Evolutionary conservation across 2,113 vertebrate genomes (phyloP).

Genomic region (Vicugna pacos): DNA sequence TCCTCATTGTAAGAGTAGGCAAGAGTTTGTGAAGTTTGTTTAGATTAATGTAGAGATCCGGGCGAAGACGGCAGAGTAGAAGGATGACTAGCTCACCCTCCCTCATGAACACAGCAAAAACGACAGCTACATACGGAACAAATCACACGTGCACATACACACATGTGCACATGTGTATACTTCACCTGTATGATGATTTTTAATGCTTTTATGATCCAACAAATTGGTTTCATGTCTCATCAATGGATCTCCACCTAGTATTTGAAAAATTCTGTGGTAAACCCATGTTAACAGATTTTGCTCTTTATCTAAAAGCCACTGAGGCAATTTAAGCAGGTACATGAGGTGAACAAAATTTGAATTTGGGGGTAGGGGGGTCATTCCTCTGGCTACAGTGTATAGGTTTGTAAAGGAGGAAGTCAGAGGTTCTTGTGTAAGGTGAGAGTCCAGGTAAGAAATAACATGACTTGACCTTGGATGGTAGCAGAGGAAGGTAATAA

Average conservation of each 20-base stretch:
- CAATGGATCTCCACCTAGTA: background rate
- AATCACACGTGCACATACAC: background rate
- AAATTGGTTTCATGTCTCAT: background rate
- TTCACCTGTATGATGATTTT: background rate
- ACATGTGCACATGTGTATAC: background rate
- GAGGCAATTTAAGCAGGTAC: background rate
- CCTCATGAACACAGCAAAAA: too few relatives aligned
- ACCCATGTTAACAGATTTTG: background rate
- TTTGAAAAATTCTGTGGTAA: background rate
- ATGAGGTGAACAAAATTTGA: background rate
- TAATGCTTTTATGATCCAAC: background rate
- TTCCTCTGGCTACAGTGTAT: background rate
- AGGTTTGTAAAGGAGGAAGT: conserved; percentile 19
- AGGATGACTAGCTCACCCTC: too few relatives aligned
- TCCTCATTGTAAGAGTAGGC: background rate
- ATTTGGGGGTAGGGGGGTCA: background rate
- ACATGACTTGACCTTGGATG: background rate
- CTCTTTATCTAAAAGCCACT: background rate
- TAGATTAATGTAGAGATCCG: background rate
- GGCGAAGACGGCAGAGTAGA: too few relatives aligned
- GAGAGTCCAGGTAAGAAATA: background rate
- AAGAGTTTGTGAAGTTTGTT: background rate
- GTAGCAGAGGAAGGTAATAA: background rate
- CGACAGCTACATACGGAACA: too few relatives aligned
- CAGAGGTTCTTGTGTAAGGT: background rate